Conservation (phyloP, 35 echinoderm and acorn worm species). For the Hemicentrotus pulcherrimus region DNA sequence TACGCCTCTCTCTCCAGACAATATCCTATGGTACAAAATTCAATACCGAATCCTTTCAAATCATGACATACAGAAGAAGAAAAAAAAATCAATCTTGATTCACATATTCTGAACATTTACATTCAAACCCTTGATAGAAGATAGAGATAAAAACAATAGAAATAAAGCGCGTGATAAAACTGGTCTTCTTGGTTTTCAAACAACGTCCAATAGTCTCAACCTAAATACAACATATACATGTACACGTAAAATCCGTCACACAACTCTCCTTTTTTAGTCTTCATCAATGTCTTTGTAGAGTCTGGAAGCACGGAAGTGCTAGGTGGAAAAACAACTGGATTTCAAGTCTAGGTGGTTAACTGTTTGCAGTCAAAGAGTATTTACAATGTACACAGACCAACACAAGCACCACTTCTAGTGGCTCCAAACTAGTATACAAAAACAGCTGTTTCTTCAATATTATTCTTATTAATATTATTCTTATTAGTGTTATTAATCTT, state of each 20-base stretch:
- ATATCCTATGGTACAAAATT: constrained; percentile 21
- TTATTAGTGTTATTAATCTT: constrained; percentile 20
- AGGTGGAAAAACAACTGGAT: constrained; percentile 53
- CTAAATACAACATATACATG: constrained; percentile 37
- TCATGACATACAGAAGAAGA: constrained; percentile 6
- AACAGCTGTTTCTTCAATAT: constrained; percentile 47
- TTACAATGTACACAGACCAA: constrained; percentile 51
- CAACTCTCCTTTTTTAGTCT: background rate
- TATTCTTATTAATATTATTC: background rate
- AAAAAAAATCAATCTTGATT: background rate
- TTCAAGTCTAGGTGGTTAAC: constrained; percentile 53
- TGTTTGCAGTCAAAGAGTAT: constrained; percentile 39
- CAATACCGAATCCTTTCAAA: constrained; percentile 33
- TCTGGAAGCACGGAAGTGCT: constrained; percentile 52
- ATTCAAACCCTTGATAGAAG: background rate
- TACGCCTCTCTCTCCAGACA: background rate
- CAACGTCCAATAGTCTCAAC: background rate
- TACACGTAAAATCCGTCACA: background rate
- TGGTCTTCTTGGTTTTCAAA: background rate
- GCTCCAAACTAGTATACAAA: constrained; percentile 49
- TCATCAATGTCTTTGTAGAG: constrained; percentile 7
- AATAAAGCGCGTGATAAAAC: background rate
- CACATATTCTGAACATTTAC: constrained; percentile 40
- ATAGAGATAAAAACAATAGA: background rate
- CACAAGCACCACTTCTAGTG: constrained; percentile 46